These are phyloP conservation scores for Nasonia giraulti DNA, from an alignment of 1,140 invertebrate genomes.

Conservation along the genomic window DNA sequence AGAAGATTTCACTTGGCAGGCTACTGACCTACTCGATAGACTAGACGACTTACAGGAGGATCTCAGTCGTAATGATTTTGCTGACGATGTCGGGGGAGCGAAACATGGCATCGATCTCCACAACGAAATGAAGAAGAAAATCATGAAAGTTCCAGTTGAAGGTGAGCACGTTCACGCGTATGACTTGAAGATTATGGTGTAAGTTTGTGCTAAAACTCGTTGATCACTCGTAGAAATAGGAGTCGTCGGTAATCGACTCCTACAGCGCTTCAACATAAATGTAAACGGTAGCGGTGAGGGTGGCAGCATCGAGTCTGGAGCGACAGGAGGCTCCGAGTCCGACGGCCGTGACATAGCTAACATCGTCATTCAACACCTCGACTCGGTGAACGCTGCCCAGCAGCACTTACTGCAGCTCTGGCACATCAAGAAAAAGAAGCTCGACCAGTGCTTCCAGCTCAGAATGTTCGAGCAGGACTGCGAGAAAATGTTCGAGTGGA, in stretches of 20 bases:
- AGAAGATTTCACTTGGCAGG: constrained; percentile 97
- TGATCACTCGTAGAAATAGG: constrained; percentile 80
- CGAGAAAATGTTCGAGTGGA: constrained; percentile 99
- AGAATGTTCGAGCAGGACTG: constrained; percentile 97
- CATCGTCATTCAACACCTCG: constrained; percentile 84
- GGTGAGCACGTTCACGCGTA: constrained; percentile 6
- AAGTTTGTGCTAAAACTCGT: background rate
- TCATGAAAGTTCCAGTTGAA: constrained; percentile 94
- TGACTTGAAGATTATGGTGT: background rate
- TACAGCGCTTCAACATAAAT: constrained; percentile 76
- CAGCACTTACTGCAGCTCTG: constrained; percentile 94
- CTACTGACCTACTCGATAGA: constrained; percentile 91
- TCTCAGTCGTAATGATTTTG: constrained; percentile 91
- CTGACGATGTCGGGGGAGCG: constrained; percentile 92
- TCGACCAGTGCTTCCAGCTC: constrained; percentile 96
- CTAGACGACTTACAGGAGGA: constrained; percentile 94
- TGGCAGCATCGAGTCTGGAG: constrained; percentile 76
- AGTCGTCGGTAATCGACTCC: constrained; percentile 80
- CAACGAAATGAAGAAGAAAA: constrained; percentile 95
- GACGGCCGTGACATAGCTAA: constrained; percentile 81
- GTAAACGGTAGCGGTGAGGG: constrained; percentile 64
- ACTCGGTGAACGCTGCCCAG: constrained; percentile 89
- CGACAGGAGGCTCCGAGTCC: constrained; percentile 81
- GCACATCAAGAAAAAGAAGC: constrained; percentile 93
- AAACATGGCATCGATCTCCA: constrained; percentile 94